Evolutionary conservation across 1,140 invertebrate species (phyloP).

Genomic region (Monomorium pharaonis): DNA sequence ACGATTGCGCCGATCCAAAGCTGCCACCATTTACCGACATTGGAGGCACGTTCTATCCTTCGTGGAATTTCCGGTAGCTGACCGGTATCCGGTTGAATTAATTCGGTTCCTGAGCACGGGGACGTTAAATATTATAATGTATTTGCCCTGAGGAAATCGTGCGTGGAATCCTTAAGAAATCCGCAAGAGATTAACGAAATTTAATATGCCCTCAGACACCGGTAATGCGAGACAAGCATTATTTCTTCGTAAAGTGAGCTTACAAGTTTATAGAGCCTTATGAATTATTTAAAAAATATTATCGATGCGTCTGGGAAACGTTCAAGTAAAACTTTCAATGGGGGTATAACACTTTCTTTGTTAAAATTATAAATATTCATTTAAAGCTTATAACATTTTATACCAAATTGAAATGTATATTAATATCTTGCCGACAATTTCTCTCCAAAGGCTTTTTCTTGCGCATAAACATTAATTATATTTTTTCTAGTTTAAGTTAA

Average conservation of each 20-base stretch:
- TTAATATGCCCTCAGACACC: conserved; percentile 40
- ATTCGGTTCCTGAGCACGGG: conserved; percentile 59
- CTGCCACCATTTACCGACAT: neutral
- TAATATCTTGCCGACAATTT: too few species aligned
- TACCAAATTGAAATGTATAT: neutral
- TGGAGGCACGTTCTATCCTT: conserved; percentile 53
- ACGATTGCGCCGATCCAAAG: conserved; percentile 28
- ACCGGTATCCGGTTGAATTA: conserved; percentile 71
- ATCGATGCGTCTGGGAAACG: neutral
- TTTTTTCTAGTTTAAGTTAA: neutral
- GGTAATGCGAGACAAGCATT: neutral
- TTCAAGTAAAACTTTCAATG: neutral
- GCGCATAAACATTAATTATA: neutral
- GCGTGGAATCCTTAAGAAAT: conserved; percentile 63
- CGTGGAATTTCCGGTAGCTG: conserved; percentile 63
- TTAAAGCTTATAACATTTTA: neutral
- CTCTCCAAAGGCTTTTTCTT: too few species aligned
- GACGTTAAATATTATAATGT: conserved; percentile 69
- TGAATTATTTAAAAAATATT: neutral
- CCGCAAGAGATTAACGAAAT: conserved; percentile 50
- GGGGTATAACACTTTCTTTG: neutral
- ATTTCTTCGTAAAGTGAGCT: neutral
- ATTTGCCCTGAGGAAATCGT: conserved; percentile 32
- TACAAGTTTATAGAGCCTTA: neutral
- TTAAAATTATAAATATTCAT: neutral